Evolutionary conservation across 2,113 vertebrate genomes (phyloP).

Genomic region (Microtus richardsoni): DNA sequence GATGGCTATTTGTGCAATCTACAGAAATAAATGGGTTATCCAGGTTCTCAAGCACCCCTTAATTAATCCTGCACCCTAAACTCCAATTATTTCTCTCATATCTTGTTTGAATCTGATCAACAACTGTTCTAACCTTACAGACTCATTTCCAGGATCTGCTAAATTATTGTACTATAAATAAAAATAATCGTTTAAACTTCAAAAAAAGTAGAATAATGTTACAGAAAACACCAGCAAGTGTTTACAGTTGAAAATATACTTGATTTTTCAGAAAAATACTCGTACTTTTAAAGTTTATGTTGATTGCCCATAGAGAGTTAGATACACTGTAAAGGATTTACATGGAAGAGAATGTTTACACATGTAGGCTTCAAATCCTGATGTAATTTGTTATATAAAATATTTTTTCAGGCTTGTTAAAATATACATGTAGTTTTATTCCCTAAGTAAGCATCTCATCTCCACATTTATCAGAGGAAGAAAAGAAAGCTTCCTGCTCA

Average conservation of each 20-base stretch:
- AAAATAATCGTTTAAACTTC: slow-evolving; percentile 73
- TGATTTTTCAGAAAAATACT: slow-evolving; percentile 50
- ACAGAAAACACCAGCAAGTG: background rate
- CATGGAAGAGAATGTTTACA: slow-evolving; percentile 4
- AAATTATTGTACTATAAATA: slow-evolving; percentile 68
- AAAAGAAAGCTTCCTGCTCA: slow-evolving; percentile 30
- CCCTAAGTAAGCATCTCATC: slow-evolving; percentile 30
- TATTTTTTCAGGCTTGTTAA: slow-evolving; percentile 24
- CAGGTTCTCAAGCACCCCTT: slow-evolving; percentile 35
- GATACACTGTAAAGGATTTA: slow-evolving; percentile 7
- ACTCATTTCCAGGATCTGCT: slow-evolving; percentile 26
- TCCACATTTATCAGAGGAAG: slow-evolving; percentile 46
- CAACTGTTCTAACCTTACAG: slow-evolving; percentile 59
- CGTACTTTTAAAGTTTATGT: background rate
- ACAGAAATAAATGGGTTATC: slow-evolving; percentile 60
- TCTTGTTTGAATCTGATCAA: slow-evolving; percentile 70
- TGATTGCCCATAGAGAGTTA: background rate
- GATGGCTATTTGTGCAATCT: slow-evolving; percentile 55
- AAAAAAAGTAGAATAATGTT: background rate
- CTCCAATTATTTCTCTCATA: slow-evolving; percentile 60
- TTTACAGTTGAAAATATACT: slow-evolving; percentile 45
- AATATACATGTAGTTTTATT: slow-evolving; percentile 20
- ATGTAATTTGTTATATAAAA: slow-evolving; percentile 28
- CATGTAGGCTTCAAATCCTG: slow-evolving; percentile 2
- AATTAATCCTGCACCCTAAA: slow-evolving; percentile 67